These are phyloP conservation scores for Prunella strophiata DNA, from an alignment of 2,797 vertebrate species.

Conservation along the genomic window DNA sequence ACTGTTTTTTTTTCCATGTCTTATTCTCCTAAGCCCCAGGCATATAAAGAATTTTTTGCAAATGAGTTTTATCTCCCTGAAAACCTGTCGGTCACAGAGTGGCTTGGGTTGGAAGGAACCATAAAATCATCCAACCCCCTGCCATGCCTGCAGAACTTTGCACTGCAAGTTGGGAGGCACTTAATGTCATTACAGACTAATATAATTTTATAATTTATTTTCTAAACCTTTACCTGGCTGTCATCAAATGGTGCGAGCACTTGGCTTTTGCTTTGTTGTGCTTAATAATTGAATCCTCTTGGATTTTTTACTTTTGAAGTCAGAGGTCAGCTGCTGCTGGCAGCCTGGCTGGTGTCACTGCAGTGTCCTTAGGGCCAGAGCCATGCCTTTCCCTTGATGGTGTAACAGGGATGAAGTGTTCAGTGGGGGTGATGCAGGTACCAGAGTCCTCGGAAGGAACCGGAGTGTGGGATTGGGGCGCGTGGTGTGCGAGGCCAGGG, in stretches of 20 bases:
- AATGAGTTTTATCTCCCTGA: not conserved
- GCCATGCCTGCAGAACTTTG: not conserved
- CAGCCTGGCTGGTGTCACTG: not conserved
- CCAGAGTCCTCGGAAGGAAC: rapidly evolving
- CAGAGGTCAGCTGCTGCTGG: not conserved
- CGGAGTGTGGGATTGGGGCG: not conserved
- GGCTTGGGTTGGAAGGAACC: not conserved
- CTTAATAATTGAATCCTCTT: not conserved
- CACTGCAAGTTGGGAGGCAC: not conserved
- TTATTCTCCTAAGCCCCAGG: not conserved
- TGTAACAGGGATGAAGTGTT: not conserved
- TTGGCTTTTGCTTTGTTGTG: not conserved
- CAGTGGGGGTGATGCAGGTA: not conserved
- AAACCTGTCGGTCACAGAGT: not conserved
- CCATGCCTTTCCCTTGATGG: not conserved
- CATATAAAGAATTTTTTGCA: not conserved
- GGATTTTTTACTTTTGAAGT: not conserved
- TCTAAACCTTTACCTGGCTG: not conserved
- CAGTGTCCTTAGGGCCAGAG: not conserved
- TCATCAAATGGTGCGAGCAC: not conserved
- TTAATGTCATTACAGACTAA: not conserved
- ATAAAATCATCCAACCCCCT: not conserved
- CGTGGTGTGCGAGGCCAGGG: not conserved
- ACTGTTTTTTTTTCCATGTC: not conserved
- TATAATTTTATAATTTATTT: not conserved